Percentiles rank a stretch among this genome's conserved stretches.
These are phyloP conservation scores for Menidia menidia DNA, from an alignment of 2,797 vertebrate species.

Conservation along the genomic window DNA sequence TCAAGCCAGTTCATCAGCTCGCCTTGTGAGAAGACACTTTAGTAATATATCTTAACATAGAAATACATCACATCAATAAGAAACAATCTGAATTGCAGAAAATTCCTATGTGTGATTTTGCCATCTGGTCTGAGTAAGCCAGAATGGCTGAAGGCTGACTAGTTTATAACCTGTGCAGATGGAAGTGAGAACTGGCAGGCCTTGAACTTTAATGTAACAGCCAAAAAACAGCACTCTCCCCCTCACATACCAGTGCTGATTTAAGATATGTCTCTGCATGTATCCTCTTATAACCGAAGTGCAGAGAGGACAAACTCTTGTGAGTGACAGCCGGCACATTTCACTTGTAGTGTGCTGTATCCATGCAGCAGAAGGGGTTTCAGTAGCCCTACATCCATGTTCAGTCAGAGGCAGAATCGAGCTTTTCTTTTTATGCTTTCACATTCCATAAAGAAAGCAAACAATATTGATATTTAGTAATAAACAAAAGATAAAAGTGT, in stretches of 20 bases:
- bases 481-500: no score
- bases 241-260: slow-evolving; percentile 76
- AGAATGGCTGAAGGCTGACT: slow-evolving; percentile 49
- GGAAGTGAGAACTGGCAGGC: slow-evolving; percentile 57
- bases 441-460: slow-evolving; percentile 7
- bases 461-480: no score
- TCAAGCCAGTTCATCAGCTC: slow-evolving; percentile 21
- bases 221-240: slow-evolving; percentile 41
- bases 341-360: slow-evolving; percentile 10
- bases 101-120: slow-evolving; percentile 29
- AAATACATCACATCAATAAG: slow-evolving; percentile 33
- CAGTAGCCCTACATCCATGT: slow-evolving; percentile 1
- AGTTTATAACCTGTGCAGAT: slow-evolving; percentile 59
- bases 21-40: slow-evolving; percentile 4
- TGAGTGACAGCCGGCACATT: slow-evolving; percentile 46
- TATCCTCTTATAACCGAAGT: slow-evolving; percentile 44
- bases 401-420: slow-evolving; percentile 14
- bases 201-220: slow-evolving; percentile 52
- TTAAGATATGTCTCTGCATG: slow-evolving; percentile 80
- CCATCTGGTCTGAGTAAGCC: slow-evolving; percentile 50
- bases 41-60: slow-evolving; percentile 15
- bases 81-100: slow-evolving; percentile 36
- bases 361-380: slow-evolving; percentile 3
- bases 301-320: slow-evolving; percentile 37
- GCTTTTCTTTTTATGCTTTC: slow-evolving; percentile 9